Evolutionary conservation across 2,797 vertebrate species (phyloP).

Genomic region (Sebastes iracundus): DNA sequence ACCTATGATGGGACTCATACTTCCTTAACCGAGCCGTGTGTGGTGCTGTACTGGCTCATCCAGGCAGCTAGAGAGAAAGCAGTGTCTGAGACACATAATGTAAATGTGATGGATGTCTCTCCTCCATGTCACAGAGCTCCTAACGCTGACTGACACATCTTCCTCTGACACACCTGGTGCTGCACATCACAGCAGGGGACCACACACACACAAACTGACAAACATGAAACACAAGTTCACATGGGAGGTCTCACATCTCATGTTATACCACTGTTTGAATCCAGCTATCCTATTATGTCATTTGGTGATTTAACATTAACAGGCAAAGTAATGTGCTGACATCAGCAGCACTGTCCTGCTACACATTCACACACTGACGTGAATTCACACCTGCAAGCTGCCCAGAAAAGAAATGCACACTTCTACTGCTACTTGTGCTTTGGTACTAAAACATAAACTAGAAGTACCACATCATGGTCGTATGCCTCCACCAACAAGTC

Average conservation of each 20-base stretch:
- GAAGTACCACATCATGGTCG: background rate
- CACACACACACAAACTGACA: background rate
- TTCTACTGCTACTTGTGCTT: background rate
- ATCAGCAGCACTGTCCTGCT: background rate
- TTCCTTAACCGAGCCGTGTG: background rate
- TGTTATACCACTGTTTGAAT: background rate
- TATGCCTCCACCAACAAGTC: too few species aligned
- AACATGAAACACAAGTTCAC: background rate
- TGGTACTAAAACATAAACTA: too few species aligned
- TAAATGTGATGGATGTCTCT: conserved; percentile 39
- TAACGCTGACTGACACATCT: conserved; percentile 10
- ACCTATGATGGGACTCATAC: too few species aligned
- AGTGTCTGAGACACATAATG: conserved; percentile 12
- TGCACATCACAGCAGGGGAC: conserved; percentile 29
- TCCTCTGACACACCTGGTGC: conserved; percentile 55
- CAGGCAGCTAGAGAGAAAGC: background rate
- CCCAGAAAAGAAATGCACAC: background rate
- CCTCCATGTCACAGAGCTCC: background rate
- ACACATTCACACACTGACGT: background rate
- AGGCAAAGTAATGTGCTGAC: background rate
- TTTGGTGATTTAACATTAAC: conserved; percentile 15
- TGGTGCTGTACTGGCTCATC: background rate
- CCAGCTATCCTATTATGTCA: background rate
- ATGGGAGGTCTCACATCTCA: conserved; percentile 7
- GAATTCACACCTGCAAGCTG: background rate